Evolutionary conservation across 2,113 vertebrate genomes (phyloP).

Genomic region (Amphiprion ocellaris): DNA sequence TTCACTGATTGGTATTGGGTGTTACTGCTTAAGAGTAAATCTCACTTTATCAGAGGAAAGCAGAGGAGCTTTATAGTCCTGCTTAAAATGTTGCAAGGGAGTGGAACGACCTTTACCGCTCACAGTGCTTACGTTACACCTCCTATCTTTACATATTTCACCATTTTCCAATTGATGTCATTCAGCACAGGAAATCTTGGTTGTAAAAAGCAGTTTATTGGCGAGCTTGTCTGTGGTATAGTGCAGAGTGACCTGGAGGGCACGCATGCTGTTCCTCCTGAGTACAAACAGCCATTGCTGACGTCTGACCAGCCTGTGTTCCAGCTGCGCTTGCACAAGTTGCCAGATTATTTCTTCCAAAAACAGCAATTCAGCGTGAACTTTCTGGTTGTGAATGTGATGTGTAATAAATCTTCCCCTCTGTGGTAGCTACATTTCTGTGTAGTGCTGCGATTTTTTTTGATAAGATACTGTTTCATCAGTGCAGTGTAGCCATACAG

Average conservation of each 20-base stretch:
- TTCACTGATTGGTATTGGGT: not conserved
- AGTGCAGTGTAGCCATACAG: not conserved
- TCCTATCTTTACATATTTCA: constrained; percentile 32
- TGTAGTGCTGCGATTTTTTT: constrained; percentile 18
- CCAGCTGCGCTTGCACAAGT: constrained; percentile 8
- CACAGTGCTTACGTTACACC: not conserved
- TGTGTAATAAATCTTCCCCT: constrained; percentile 21
- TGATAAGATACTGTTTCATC: constrained; percentile 34
- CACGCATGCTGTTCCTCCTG: constrained; percentile 18
- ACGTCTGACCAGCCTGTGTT: constrained; percentile 7
- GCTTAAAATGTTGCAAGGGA: not conserved
- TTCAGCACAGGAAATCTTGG: constrained; percentile 15
- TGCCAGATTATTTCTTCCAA: not conserved
- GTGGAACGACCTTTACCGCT: constrained; percentile 19
- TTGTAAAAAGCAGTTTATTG: constrained; percentile 37
- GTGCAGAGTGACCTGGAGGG: constrained; percentile 18
- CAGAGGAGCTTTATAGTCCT: constrained; percentile 6
- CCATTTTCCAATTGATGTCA: constrained; percentile 40
- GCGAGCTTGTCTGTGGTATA: constrained; percentile 1
- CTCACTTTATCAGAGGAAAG: constrained; percentile 20
- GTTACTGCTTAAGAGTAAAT: not conserved
- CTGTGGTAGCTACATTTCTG: constrained; percentile 17
- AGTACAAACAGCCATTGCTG: constrained; percentile 28
- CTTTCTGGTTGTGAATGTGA: constrained; percentile 13
- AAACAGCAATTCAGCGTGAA: constrained; percentile 33